Percentiles rank a stretch among this genome's conserved stretches.
Conservation (phyloP, 2,797 vertebrate species). For the Dendrocincla tyrannina region DNA sequence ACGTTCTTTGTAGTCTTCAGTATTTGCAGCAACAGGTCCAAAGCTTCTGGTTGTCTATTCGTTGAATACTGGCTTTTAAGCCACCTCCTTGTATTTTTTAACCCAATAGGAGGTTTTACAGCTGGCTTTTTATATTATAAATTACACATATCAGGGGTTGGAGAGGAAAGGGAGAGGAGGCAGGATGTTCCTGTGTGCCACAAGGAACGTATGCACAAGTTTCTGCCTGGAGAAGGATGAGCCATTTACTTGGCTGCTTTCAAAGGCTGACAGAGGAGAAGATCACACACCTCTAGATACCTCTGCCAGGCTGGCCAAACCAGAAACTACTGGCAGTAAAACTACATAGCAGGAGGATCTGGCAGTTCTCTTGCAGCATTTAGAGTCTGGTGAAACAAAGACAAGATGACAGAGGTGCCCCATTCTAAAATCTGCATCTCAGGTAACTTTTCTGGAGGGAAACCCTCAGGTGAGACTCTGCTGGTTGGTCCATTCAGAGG, state of each 20-base stretch:
- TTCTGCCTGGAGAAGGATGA: conserved; percentile 59
- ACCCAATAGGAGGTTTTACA: conserved; percentile 27
- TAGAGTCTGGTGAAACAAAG: not conserved
- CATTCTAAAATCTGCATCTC: not conserved
- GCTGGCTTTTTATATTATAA: conserved; percentile 59
- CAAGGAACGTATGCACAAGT: not conserved
- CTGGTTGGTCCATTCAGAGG: not conserved
- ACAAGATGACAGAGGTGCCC: not conserved
- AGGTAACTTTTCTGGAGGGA: not conserved
- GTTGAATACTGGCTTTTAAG: conserved; percentile 24
- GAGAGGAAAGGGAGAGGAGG: conserved; percentile 31
- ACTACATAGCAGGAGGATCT: not conserved
- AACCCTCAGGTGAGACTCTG: not conserved
- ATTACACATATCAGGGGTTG: conserved; percentile 46
- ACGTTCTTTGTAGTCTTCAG: not conserved
- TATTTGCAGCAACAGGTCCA: conserved; percentile 2
- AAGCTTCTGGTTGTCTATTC: not conserved
- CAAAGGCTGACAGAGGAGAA: conserved; percentile 34
- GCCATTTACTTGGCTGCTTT: conserved; percentile 36
- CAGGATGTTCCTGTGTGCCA: conserved; percentile 21
- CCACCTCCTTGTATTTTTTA: conserved; percentile 43
- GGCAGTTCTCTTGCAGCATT: not conserved
- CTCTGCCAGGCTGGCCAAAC: conserved; percentile 29
- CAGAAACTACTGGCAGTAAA: conserved; percentile 45
- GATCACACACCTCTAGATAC: not conserved